A percentile compares a stretch with the other conserved stretches of the same genome.
Conservation (phyloP, 2,888 invertebrate species). For the Pandemis heparana region DNA sequence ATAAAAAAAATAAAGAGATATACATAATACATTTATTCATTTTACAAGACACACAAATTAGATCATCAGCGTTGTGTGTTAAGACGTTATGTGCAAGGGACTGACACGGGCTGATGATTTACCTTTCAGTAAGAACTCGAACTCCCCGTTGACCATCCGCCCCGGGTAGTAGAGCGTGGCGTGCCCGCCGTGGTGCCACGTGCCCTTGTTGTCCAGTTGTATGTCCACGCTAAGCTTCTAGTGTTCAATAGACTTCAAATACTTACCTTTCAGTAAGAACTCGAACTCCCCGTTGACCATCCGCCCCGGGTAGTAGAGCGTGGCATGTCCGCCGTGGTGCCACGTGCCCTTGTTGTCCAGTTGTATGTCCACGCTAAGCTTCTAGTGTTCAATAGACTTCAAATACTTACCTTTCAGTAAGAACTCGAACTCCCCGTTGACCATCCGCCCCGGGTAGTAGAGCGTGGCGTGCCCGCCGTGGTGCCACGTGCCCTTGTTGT, state of each 20-base stretch:
- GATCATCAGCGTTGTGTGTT: too few species aligned
- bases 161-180: slow-evolving; percentile 91
- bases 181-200: slow-evolving; percentile 87
- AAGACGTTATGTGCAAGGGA: too few species aligned
- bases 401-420: slow-evolving; percentile 81
- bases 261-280: slow-evolving; percentile 82
- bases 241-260: too few species aligned
- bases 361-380: slow-evolving; percentile 86
- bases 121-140: slow-evolving; percentile 86
- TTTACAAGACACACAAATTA: too few species aligned
- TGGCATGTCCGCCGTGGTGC: slow-evolving; percentile 87
- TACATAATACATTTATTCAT: too few species aligned
- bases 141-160: slow-evolving; percentile 88
- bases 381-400: too few species aligned
- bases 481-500: slow-evolving; percentile 85
- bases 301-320: slow-evolving; percentile 91
- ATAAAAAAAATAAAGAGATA: too few species aligned
- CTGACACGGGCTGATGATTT: too few species aligned
- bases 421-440: slow-evolving; percentile 89
- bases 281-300: slow-evolving; percentile 89
- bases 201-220: slow-evolving; percentile 75
- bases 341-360: slow-evolving; percentile 79
- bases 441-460: slow-evolving; percentile 91
- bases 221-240: slow-evolving; percentile 87
- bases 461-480: slow-evolving; percentile 87